Conservation (phyloP, 1,140 invertebrate species). For the Hycleus phaleratus region DNA sequence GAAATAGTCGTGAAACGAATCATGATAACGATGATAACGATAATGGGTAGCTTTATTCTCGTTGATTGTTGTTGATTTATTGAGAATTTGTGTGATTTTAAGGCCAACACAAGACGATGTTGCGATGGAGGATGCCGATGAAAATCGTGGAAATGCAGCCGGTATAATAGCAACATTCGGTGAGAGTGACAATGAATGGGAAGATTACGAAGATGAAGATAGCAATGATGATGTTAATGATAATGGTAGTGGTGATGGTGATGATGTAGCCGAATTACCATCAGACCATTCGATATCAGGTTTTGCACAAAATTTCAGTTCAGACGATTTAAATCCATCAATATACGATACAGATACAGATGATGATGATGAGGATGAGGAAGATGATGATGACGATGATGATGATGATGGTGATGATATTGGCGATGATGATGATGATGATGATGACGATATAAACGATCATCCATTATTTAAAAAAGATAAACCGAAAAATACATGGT, state of each 20-base stretch:
- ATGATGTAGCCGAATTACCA: constrained; percentile 6
- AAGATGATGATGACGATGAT: too few species aligned
- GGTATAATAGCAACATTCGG: too few species aligned
- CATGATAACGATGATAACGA: neutral
- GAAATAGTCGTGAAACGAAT: constrained; percentile 7
- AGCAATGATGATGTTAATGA: neutral
- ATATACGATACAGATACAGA: constrained; percentile 35
- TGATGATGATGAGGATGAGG: too few species aligned
- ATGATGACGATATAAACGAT: constrained; percentile 40
- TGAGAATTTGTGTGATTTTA: too few species aligned
- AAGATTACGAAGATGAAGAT: constrained; percentile 7
- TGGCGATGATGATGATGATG: too few species aligned
- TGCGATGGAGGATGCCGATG: too few species aligned
- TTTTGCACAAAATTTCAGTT: constrained; percentile 13
- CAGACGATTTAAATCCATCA: constrained; percentile 33
- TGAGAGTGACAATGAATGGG: constrained; percentile 5
- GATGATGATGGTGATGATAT: too few species aligned
- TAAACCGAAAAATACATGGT: constrained; percentile 62
- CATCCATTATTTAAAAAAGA: constrained; percentile 49
- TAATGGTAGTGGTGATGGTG: neutral
- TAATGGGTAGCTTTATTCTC: too few species aligned
- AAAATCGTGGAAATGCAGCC: too few species aligned
- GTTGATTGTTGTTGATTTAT: too few species aligned
- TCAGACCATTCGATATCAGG: constrained; percentile 24
- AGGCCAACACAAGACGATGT: too few species aligned